Evolutionary conservation across 2,797 vertebrate genomes (phyloP).

Genomic region (Hephaestus fuliginosus): DNA sequence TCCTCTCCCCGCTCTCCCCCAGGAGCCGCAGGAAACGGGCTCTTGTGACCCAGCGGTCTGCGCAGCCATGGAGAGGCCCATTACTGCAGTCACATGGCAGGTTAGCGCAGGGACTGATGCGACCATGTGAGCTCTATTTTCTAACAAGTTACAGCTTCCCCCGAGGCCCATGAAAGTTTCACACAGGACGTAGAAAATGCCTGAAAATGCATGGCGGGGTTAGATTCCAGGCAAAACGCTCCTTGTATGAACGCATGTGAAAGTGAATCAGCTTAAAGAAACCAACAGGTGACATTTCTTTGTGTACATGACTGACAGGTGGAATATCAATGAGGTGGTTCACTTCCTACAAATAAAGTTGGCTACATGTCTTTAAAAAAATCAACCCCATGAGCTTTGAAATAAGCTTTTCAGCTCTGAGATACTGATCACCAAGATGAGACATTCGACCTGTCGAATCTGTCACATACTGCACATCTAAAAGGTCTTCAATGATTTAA

Average conservation of each 20-base stretch:
- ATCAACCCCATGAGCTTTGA: not conserved
- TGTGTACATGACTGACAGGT: slow-evolving; percentile 21
- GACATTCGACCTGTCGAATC: too few species aligned
- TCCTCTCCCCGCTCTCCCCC: slow-evolving; percentile 53
- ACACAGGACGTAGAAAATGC: slow-evolving; percentile 52
- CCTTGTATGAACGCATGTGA: not conserved
- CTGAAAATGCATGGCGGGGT: slow-evolving; percentile 1
- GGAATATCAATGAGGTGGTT: not conserved
- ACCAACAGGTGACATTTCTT: not conserved
- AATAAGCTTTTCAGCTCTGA: not conserved
- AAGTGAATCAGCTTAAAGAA: not conserved
- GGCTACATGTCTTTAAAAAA: not conserved
- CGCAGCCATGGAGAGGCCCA: slow-evolving; percentile 75
- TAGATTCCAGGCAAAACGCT: not conserved
- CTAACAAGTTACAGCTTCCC: slow-evolving; percentile 72
- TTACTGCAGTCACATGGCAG: slow-evolving; percentile 87
- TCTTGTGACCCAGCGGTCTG: slow-evolving; percentile 82
- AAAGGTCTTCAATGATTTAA: not conserved
- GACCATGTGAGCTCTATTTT: slow-evolving; percentile 86
- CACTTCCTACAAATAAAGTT: not conserved
- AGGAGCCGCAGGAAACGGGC: slow-evolving; percentile 71
- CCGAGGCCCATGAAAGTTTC: slow-evolving; percentile 51
- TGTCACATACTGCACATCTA: not conserved
- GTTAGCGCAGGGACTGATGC: slow-evolving; percentile 75
- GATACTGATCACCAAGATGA: not conserved